Conservation (phyloP, 2,888 invertebrate species). For the Athalia circularis region DNA sequence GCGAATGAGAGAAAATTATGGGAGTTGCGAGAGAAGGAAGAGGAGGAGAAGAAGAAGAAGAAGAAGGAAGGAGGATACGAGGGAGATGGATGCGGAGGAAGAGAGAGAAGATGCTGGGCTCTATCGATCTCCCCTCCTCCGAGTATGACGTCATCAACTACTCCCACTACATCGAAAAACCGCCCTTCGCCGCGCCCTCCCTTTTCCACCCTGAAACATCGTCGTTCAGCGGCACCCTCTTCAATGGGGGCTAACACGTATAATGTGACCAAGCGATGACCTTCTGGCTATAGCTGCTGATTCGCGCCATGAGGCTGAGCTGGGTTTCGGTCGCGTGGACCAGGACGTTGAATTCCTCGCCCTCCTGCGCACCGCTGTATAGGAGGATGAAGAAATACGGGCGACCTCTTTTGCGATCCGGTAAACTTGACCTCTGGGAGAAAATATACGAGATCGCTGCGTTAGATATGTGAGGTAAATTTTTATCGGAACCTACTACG, state of each 20-base stretch:
- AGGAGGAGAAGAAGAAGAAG: conserved; percentile 35
- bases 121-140: conserved; percentile 67
- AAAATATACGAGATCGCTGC: background rate
- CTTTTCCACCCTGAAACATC: conserved; percentile 1
- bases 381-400: background rate
- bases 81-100: conserved; percentile 42
- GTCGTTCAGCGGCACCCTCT: conserved; percentile 30
- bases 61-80: conserved; percentile 22
- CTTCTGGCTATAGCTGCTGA: conserved; percentile 25
- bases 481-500: background rate
- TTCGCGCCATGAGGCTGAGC: conserved; percentile 5
- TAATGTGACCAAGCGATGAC: conserved; percentile 38
- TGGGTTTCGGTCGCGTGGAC: background rate
- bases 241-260: conserved; percentile 40
- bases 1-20: background rate
- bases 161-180: conserved; percentile 51
- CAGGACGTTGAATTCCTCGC: background rate
- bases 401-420: background rate
- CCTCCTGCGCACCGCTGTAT: background rate
- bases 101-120: conserved; percentile 63
- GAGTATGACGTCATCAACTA: conserved; percentile 65
- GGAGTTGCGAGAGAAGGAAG: background rate
- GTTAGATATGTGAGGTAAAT: background rate
- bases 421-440: conserved; percentile 34
- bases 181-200: conserved; percentile 52